Base-by-base conservation (phyloP, 2,888 invertebrate species). In the Chelonus formosanus region DNA sequence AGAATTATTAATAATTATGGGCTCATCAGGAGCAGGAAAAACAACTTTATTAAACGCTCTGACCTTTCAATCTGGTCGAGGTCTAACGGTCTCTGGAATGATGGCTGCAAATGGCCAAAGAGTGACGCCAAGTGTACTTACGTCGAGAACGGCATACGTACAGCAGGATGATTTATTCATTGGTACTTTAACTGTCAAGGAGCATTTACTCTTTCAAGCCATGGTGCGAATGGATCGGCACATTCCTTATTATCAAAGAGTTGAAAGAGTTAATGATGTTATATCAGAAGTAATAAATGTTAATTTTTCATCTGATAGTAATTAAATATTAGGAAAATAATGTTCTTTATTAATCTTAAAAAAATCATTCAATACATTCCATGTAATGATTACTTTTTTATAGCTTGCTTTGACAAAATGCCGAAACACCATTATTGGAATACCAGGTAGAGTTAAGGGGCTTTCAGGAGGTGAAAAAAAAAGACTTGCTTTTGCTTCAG, bases 391-490 rank as follows among this genome's bases (percentile, higher is more conserved):
- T 57, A n/a, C 50, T 20, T 48, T 6, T 52, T 56, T 45, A 71
- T 72, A 95, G 92, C 85, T 97, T 72, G 94, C 95, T 3, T 86
- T 98, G 58, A 89, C 89, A 43, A 96, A 96, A 85, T 98, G 97
- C 84, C 91, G 92, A 82, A 90, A 97, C 79, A 96, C 95, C 7
- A 88, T 91, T 48, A 98, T 98, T 67, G 98, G 98, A 0, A 89
- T 92, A 54, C 91, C 94, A 0, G 97, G 97, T 0, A 86, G 93
- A 31, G 86, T 94, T 47, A 96, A 95, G 86, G 97, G 97, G 0
- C 92, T 98, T 67, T 97, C 97, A 0, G 98, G 98, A 0, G 98
- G 98, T 0, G 98, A 98, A 85, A 93, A 93, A 88, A 97, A 97
- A 83, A 88, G 98, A 65, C 86, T 98, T 7, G 94, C 97, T 0